phyloP scores from a whole-genome alignment of 1,140 invertebrate species.

The Muscidifurax raptorellus region DNA sequence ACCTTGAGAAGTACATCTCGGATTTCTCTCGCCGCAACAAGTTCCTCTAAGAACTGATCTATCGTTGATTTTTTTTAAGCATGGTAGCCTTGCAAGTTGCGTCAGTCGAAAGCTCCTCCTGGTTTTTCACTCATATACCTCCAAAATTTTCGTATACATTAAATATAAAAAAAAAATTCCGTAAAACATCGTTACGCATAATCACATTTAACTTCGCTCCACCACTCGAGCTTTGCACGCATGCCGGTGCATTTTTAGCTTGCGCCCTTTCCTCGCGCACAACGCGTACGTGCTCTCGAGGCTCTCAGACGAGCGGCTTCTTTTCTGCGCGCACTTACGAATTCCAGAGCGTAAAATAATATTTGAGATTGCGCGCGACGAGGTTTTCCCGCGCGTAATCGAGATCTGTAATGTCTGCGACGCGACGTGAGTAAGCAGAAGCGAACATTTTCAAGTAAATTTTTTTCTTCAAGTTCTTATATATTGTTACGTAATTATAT shows the following conservation, averaged over 20 bases:
- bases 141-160: background rate
- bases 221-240: background rate
- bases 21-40: too few species aligned
- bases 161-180: too few species aligned
- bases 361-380: constrained; percentile 21
- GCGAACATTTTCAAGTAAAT: background rate
- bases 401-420: constrained; percentile 25
- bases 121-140: background rate
- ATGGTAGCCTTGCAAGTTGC: too few species aligned
- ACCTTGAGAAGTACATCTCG: too few species aligned
- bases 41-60: too few species aligned
- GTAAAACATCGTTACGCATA: background rate
- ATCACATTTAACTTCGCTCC: background rate
- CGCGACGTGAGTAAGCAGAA: constrained; percentile 18
- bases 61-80: too few species aligned
- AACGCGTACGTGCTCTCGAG: constrained; percentile 23
- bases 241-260: constrained; percentile 24
- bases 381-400: constrained; percentile 26
- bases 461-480: too few species aligned
- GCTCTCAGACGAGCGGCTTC: constrained; percentile 9
- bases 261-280: background rate
- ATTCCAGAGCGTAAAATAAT: constrained; percentile 48
- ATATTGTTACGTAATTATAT: too few species aligned
- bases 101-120: too few species aligned
- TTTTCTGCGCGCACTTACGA: background rate